Conservation (phyloP, 2,888 invertebrate genomes). For the Diplolepis rosae region DNA sequence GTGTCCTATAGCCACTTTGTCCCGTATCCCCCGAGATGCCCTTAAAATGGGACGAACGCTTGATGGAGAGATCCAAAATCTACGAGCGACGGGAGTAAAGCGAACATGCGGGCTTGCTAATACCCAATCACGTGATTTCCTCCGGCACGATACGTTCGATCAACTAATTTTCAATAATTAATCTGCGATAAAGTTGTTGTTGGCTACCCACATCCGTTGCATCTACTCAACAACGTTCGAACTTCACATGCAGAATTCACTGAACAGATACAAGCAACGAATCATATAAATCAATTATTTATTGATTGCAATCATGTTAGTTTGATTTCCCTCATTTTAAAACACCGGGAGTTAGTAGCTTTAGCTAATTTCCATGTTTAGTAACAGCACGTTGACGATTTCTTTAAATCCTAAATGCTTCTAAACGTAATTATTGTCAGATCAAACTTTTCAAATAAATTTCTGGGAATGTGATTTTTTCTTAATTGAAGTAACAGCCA, state of each 20-base stretch:
- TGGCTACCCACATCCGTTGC: constrained; percentile 24
- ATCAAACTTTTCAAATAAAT: too few relatives aligned
- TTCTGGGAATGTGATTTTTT: too few relatives aligned
- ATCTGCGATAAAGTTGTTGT: constrained; percentile 38
- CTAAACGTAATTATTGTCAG: too few relatives aligned
- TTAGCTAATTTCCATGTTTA: neutral
- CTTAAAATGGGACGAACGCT: constrained; percentile 38
- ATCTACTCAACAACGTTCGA: neutral
- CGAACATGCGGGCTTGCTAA: constrained; percentile 55
- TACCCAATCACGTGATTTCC: constrained; percentile 64
- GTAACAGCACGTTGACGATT: too few relatives aligned
- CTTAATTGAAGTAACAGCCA: too few relatives aligned
- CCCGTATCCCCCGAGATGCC: constrained; percentile 50
- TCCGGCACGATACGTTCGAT: constrained; percentile 58
- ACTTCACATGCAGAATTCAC: constrained; percentile 4
- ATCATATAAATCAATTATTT: constrained; percentile 24
- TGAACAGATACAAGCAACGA: neutral
- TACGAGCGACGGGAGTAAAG: constrained; percentile 35
- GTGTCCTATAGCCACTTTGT: constrained; percentile 38
- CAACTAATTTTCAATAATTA: constrained; percentile 59
- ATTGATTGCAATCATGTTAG: constrained; percentile 1
- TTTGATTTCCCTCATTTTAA: neutral
- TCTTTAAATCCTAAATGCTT: too few relatives aligned
- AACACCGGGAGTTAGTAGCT: neutral
- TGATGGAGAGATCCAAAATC: constrained; percentile 37